Base-by-base conservation (phyloP, 2,888 invertebrate species). In the Drosophila ustulata region DNA sequence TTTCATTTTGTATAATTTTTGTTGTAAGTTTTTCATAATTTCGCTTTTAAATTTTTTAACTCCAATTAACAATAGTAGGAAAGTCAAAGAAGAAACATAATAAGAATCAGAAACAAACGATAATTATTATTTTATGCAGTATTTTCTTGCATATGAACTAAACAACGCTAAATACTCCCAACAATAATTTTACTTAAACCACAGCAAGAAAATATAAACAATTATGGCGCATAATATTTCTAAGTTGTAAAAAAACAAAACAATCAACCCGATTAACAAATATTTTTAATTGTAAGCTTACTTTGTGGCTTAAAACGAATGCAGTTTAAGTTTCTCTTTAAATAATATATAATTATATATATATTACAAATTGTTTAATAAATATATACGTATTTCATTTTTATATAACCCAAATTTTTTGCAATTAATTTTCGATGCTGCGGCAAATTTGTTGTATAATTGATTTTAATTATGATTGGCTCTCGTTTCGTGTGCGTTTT, bases 311-410 rank as follows among this genome's bases (percentile, higher is more conserved):
- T 78, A 51, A 61, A 58, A 75, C 49, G 23, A 57, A 50, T 57
- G 76, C 75, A 73, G 26, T 71, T 83, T 86, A 83, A 86, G 81
- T 83, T 85, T 79, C 66, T 76, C 65, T 80, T 86, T 81, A 79
- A 79, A 79, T 79, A 83, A 77, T 81, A 82, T 86, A 82, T 82
- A 67, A 56, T 70, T 56, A 62, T 63, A 71, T 78, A 76, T 69
- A 66, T 75, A 78, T 78, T 86, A 83, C 62, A 75, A 71, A 79
- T 80, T 82, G 82, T 82, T 82, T 80, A 82, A 81, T 84, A 84
- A 81, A 82, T 82, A 82, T 78, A 82, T 82, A 82, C 75, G 78
- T 84, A 80, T 82, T 71, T 85, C 57, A 82, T 82, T 82, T 86
- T 84, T 87, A 81, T 84, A 87, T 79, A 83, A 87, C 68, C 63